Conservation (phyloP, 1,140 invertebrate species). For the Asobara japonica region DNA sequence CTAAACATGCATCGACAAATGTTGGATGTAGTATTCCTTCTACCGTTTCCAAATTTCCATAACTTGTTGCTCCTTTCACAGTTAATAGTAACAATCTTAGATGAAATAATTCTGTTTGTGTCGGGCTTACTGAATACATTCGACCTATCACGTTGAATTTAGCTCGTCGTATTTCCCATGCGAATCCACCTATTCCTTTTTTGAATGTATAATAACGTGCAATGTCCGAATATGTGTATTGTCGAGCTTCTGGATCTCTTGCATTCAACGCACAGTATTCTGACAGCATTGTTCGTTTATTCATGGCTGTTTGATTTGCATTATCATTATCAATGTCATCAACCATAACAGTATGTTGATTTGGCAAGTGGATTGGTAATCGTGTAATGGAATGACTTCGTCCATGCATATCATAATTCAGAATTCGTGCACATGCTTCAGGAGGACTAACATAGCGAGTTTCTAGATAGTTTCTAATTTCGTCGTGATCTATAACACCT, state of each 20-base stretch:
- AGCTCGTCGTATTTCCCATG: background rate
- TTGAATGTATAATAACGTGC: background rate
- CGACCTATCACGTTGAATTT: conserved; percentile 16
- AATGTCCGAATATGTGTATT: background rate
- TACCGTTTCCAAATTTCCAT: conserved; percentile 23
- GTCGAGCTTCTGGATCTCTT: background rate
- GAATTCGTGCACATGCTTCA: conserved; percentile 5
- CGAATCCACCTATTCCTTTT: background rate
- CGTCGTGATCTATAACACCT: conserved; percentile 22
- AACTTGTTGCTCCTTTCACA: conserved; percentile 13
- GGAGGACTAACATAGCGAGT: background rate
- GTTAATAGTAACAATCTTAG: background rate
- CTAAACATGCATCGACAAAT: conserved; percentile 21
- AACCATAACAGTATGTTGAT: background rate
- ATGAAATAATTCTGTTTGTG: background rate
- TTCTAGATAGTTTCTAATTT: background rate
- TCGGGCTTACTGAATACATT: conserved; percentile 22
- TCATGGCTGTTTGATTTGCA: background rate
- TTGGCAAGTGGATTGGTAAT: conserved; percentile 9
- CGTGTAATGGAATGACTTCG: conserved; percentile 2
- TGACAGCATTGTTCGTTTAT: conserved; percentile 14
- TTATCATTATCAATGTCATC: background rate
- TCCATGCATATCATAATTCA: background rate
- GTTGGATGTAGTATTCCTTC: background rate
- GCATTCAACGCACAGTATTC: conserved; percentile 37